These are phyloP conservation scores for Zaprionus inermis DNA, from an alignment of 1,140 invertebrate genomes.

Conservation along the genomic window DNA sequence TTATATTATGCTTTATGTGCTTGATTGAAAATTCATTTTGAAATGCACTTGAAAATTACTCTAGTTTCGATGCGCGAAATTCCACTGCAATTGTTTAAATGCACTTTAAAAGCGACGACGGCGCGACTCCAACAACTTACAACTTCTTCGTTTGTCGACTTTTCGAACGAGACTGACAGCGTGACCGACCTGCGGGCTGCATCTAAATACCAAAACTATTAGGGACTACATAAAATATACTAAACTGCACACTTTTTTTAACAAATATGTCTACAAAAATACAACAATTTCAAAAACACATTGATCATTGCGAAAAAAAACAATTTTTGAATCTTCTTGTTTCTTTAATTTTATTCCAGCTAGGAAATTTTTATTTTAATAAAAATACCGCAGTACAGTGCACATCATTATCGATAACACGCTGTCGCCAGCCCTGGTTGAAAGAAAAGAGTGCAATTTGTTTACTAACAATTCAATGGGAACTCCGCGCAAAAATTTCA, in stretches of 20 bases:
- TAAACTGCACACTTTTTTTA: slow-evolving; percentile 1
- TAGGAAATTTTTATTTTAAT: neutral
- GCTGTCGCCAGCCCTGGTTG: neutral
- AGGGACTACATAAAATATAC: slow-evolving; percentile 29
- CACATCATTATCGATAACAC: slow-evolving; percentile 10
- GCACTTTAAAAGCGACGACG: slow-evolving; percentile 61
- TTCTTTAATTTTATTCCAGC: neutral
- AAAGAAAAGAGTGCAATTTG: slow-evolving; percentile 7
- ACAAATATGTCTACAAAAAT: slow-evolving; percentile 1
- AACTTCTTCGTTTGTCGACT: slow-evolving; percentile 42
- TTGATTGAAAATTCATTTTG: slow-evolving; percentile 3
- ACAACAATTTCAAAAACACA: slow-evolving; percentile 11
- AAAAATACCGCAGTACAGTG: neutral
- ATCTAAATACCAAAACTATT: slow-evolving; percentile 26
- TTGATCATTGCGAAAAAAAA: neutral
- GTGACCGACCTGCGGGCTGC: slow-evolving; percentile 20
- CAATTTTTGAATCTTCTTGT: neutral
- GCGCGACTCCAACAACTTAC: slow-evolving; percentile 47
- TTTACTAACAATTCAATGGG: slow-evolving; percentile 47
- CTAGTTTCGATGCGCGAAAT: slow-evolving; percentile 27
- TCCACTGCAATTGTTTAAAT: slow-evolving; percentile 64
- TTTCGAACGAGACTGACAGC: slow-evolving; percentile 47
- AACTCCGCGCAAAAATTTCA: slow-evolving; percentile 51
- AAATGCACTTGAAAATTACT: slow-evolving; percentile 13
- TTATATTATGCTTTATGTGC: slow-evolving; percentile 18